Conservation (phyloP, 2,888 invertebrate genomes). For the Allophyes oxyacanthae region DNA sequence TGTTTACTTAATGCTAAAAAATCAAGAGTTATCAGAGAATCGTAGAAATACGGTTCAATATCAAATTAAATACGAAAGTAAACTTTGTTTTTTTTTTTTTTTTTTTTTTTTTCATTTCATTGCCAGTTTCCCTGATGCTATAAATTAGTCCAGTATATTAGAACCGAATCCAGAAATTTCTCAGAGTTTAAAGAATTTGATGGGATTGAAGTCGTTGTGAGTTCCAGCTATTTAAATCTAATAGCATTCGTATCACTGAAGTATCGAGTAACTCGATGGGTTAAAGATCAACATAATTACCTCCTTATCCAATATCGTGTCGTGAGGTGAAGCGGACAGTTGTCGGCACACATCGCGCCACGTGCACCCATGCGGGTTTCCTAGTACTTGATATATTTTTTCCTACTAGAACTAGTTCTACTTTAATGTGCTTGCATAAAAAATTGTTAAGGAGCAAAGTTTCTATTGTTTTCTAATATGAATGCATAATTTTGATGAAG, state of each 20-base stretch:
- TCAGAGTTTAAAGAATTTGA: not conserved
- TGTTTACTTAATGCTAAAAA: not conserved
- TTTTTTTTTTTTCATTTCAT: no score
- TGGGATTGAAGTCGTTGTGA: not conserved
- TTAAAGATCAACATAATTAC: constrained; percentile 38
- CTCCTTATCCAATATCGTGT: constrained; percentile 43
- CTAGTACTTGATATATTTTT: constrained; percentile 61
- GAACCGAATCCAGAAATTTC: no score
- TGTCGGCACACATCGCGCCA: constrained; percentile 48
- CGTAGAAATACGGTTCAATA: no score
- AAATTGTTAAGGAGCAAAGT: constrained; percentile 10
- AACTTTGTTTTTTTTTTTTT: no score
- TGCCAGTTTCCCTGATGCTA: no score
- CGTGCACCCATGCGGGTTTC: constrained; percentile 71
- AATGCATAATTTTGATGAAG: constrained; percentile 26
- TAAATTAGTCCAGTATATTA: no score
- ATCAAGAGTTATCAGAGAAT: no score
- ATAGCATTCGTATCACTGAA: constrained; percentile 16
- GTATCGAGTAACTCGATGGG: constrained; percentile 35
- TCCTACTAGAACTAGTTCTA: constrained; percentile 42
- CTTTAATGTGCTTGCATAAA: constrained; percentile 31
- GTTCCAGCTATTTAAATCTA: constrained; percentile 25
- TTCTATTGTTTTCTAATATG: constrained; percentile 50
- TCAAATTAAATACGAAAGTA: no score
- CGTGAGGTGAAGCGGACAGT: constrained; percentile 48